phyloP scores from a whole-genome alignment of 2,888 invertebrate species.

The Andrena minutula region DNA sequence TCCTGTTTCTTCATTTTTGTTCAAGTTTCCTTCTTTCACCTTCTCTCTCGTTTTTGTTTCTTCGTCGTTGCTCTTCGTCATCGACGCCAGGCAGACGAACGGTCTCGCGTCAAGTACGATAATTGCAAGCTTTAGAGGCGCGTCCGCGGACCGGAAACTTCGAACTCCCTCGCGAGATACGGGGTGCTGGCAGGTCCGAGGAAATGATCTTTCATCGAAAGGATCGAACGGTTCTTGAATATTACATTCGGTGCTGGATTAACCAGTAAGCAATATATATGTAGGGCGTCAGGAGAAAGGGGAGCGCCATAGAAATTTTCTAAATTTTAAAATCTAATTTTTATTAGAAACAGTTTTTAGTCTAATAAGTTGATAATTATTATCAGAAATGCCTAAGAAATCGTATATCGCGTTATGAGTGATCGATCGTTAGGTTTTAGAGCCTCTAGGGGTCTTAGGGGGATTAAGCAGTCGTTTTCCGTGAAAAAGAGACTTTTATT shows the following conservation, averaged over 20 bases:
- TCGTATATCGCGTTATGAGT: too few species aligned
- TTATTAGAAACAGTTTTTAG: too few species aligned
- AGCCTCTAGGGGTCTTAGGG: neutral
- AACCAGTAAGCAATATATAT: too few species aligned
- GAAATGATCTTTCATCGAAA: constrained; percentile 7
- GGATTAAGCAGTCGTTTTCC: too few species aligned
- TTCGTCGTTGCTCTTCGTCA: constrained; percentile 28
- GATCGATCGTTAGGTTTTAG: neutral
- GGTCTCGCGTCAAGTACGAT: constrained; percentile 27
- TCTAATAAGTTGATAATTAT: too few species aligned
- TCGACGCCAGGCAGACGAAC: constrained; percentile 35
- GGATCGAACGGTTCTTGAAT: neutral
- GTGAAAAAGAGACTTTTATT: too few species aligned
- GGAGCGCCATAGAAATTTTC: too few species aligned
- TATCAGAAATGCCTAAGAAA: too few species aligned
- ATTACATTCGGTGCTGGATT: too few species aligned
- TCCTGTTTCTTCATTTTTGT: constrained; percentile 9
- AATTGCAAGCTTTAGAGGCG: constrained; percentile 31
- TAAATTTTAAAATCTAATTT: too few species aligned
- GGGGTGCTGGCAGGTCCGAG: constrained; percentile 18
- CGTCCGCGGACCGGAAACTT: constrained; percentile 23
- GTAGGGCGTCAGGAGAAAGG: too few species aligned
- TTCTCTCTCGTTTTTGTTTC: constrained; percentile 25
- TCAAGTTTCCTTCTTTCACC: constrained; percentile 37
- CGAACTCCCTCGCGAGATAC: constrained; percentile 55